A percentile compares a stretch with the other conserved stretches of the same genome.
These are phyloP conservation scores for Zapornia atra DNA, from an alignment of 2,113 vertebrate species.

Conservation along the genomic window DNA sequence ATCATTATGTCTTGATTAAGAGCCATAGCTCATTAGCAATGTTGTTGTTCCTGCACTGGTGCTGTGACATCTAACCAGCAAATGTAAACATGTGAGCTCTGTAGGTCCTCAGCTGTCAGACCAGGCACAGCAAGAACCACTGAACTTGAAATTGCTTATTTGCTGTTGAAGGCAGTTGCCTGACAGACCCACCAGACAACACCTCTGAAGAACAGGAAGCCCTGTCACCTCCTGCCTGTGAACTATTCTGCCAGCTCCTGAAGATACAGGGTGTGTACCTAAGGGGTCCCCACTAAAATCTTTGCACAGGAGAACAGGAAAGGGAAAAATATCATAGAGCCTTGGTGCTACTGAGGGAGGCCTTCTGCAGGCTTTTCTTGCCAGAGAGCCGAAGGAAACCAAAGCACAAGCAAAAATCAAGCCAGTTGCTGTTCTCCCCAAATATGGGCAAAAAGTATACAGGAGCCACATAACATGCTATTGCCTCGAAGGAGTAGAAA, in stretches of 20 bases:
- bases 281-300: background rate
- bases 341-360: background rate
- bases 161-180: background rate
- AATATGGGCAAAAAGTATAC: constrained; percentile 10
- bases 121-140: background rate
- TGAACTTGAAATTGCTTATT: background rate
- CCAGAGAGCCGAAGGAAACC: background rate
- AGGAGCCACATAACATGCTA: background rate
- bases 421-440: background rate
- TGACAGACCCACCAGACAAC: background rate
- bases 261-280: background rate
- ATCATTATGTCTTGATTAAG: background rate
- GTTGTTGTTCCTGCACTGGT: accelerated
- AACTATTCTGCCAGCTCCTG: background rate
- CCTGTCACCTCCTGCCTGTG: background rate
- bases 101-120: background rate
- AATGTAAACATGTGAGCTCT: background rate
- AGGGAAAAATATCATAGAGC: background rate
- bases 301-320: background rate
- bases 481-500: background rate
- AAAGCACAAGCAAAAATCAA: background rate
- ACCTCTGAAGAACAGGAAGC: background rate
- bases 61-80: background rate
- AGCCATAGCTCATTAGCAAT: background rate
- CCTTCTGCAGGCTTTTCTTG: background rate